Evolutionary conservation across 2,888 invertebrate genomes (phyloP), one percentile per base, ranked within the genome.

Genomic region (Ptilodon capucinus): DNA sequence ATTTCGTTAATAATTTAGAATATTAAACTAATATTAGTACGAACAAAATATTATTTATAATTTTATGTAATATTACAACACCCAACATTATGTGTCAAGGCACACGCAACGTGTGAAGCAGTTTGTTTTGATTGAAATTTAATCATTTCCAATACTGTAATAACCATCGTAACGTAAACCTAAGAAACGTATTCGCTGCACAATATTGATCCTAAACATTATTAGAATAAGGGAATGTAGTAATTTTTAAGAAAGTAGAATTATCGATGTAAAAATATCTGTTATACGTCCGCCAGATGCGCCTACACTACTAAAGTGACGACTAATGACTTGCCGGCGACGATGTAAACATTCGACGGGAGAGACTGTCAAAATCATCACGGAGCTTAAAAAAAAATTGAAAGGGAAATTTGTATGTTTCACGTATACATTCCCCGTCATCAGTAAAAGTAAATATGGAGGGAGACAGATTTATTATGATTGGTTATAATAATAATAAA

Each of bases 251-350:
- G 7, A 39, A 5, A n/a, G 35, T 11, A 48, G 3, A 23, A 39
- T 38, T 13, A 48, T 17, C 40, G 48, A 58, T 46, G 38, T 52
- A 38, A 18, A 46, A 47, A 42, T 51, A 42, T 41, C 46, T 47
- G 48, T 57, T 79, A 84, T 76, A 67, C 72, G 68, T 83, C 68
- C 62, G 71, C 81, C 89, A 91, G 86, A 89, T 90, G 90, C 76
- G 77, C 69, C 48, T 57, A 66, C 73, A 74, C 72, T 71, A 70
- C 69, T 63, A 76, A 75, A 73, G 74, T 79, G 84, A 76, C 82
- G 81, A 87, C 91, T 91, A 90, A 91, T 90, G 89, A 86, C 80
- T 79, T 69, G 76, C 71, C 66, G 74, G 84, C 77, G 90, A 86
- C 81, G 89, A 90, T 83, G 84, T 87, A 84, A 86, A 82, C 85